phyloP scores from a whole-genome alignment of 2,888 invertebrate genomes.

The Heliconius erato region DNA sequence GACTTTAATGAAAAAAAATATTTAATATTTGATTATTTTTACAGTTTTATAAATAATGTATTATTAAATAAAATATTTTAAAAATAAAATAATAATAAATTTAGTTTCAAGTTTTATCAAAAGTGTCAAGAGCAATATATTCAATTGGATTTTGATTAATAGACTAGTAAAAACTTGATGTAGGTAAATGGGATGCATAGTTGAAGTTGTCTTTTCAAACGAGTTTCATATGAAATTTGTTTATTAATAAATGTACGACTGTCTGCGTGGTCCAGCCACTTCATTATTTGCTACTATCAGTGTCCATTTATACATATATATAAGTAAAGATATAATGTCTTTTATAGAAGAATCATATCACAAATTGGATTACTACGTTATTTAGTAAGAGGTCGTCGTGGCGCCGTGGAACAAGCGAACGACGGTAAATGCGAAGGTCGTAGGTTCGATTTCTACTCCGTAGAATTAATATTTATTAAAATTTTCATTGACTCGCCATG shows the following conservation, averaged over 20 bases:
- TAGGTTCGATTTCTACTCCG: neutral
- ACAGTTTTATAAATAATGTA: no score
- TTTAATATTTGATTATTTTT: neutral
- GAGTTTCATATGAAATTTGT: conserved; percentile 2
- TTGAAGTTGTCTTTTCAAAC: conserved; percentile 22
- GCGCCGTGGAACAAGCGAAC: neutral
- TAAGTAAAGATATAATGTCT: neutral
- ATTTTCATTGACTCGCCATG: neutral
- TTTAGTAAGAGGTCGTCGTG: neutral
- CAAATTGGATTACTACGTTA: neutral
- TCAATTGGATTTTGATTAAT: neutral
- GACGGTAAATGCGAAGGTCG: neutral
- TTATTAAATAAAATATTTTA: neutral
- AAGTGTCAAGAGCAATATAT: neutral
- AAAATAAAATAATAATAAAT: neutral
- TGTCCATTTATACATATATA: neutral
- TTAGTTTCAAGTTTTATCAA: neutral
- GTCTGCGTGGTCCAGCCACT: conserved; percentile 14
- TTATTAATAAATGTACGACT: conserved; percentile 7
- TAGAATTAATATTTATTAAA: neutral
- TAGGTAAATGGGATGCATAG: conserved; percentile 26
- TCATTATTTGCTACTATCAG: conserved; percentile 17
- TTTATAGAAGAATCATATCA: neutral
- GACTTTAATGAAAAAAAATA: neutral
- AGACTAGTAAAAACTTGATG: conserved; percentile 26